Percentiles rank a stretch among this genome's conserved stretches.
phyloP scores from a whole-genome alignment of 2,797 vertebrate genomes.

The Bovichtus variegatus region DNA sequence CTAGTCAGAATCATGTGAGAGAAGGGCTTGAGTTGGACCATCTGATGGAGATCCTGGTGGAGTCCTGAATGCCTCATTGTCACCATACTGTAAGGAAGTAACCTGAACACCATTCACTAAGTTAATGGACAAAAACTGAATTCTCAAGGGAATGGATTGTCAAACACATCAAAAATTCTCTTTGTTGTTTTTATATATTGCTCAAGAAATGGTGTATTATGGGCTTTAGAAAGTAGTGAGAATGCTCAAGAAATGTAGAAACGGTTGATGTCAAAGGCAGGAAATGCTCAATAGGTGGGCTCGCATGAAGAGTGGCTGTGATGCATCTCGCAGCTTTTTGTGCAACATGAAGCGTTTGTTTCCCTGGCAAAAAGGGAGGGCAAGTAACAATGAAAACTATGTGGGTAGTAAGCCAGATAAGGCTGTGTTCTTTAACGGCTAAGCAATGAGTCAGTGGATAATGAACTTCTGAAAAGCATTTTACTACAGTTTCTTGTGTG shows the following conservation, averaged over 20 bases:
- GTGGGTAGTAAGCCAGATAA: not conserved
- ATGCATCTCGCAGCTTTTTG: conserved; percentile 22
- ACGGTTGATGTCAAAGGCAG: conserved; percentile 27
- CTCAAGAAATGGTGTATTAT: conserved; percentile 11
- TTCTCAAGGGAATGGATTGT: not conserved
- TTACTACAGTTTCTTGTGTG: conserved; percentile 15
- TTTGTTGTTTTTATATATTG: conserved; percentile 11
- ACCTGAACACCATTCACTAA: not conserved
- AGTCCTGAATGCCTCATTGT: conserved; percentile 72
- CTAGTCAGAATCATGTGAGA: conserved; percentile 57
- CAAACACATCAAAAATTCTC: not conserved
- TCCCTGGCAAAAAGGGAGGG: not conserved
- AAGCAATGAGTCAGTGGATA: conserved; percentile 28
- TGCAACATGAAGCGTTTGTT: conserved; percentile 8
- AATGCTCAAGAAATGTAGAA: conserved; percentile 38
- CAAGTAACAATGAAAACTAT: not conserved
- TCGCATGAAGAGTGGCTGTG: not conserved
- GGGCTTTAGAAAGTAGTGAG: conserved; percentile 36
- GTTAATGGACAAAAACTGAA: conserved; percentile 18
- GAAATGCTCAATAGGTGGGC: not conserved
- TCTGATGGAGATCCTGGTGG: conserved; percentile 87
- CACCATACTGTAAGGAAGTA: not conserved
- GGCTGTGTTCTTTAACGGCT: not conserved
- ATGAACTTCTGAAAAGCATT: conserved; percentile 2
- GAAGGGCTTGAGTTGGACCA: conserved; percentile 87